Evolutionary conservation across 2,888 invertebrate species (phyloP).

Genomic region (Heliconius cydno): DNA sequence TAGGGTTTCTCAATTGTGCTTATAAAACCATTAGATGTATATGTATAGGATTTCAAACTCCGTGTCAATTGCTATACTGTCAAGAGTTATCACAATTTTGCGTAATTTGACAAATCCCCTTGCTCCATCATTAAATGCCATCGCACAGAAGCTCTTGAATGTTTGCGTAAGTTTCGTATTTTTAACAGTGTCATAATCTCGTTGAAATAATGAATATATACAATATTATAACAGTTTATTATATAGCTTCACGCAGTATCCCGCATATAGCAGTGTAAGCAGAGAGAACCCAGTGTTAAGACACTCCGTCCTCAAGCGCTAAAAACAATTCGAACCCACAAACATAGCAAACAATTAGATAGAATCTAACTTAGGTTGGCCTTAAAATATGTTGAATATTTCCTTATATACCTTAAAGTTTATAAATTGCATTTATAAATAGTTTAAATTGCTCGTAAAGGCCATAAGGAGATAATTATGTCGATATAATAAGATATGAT

Average conservation of each 20-base stretch:
- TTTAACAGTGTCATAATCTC: neutral
- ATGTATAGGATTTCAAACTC: slow-evolving; percentile 17
- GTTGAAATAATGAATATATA: neutral
- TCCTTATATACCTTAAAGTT: neutral
- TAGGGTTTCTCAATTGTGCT: slow-evolving; percentile 12
- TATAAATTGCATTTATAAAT: slow-evolving; percentile 5
- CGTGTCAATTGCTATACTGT: slow-evolving; percentile 18
- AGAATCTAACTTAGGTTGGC: neutral
- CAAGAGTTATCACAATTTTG: slow-evolving; percentile 10
- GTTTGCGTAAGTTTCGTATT: slow-evolving; percentile 9
- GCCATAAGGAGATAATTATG: neutral
- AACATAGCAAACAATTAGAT: neutral
- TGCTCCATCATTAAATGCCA: slow-evolving; percentile 3
- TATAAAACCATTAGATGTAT: slow-evolving; percentile 24
- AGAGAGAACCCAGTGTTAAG: neutral
- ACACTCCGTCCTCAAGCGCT: neutral
- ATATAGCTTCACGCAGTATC: neutral
- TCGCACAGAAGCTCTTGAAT: neutral
- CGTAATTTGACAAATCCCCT: slow-evolving; percentile 13
- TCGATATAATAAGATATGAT: neutral
- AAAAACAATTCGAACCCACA: neutral
- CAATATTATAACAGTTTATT: neutral
- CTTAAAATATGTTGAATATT: neutral
- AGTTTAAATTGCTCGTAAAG: neutral
- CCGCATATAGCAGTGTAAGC: neutral